phyloP scores from a whole-genome alignment of 2,113 vertebrate species.

The Hoplias malabaricus region DNA sequence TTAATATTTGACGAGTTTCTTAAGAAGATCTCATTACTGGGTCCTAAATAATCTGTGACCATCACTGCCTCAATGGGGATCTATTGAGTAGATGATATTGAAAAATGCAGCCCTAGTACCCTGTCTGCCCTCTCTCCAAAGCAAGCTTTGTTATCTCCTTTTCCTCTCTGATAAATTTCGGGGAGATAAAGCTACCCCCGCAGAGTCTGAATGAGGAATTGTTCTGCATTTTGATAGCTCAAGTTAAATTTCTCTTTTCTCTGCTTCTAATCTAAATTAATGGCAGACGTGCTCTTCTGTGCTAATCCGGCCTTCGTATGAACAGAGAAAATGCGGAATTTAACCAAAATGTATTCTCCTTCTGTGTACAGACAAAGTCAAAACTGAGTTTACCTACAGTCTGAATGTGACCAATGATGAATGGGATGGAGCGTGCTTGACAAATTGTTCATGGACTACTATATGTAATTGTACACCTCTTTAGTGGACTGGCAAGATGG shows the following conservation, averaged over 20 bases:
- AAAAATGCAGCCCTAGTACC: neutral
- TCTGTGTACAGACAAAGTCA: too few relatives aligned
- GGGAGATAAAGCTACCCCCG: neutral
- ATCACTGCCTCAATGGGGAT: constrained; percentile 28
- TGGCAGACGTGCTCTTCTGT: neutral
- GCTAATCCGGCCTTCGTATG: neutral
- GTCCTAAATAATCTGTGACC: constrained; percentile 40
- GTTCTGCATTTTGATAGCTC: neutral
- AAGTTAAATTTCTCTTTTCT: neutral
- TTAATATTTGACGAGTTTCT: constrained; percentile 54
- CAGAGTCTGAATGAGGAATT: neutral
- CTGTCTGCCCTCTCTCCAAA: neutral
- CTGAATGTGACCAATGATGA: neutral
- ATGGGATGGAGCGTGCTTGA: neutral
- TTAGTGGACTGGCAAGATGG: too few relatives aligned
- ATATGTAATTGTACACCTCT: too few relatives aligned
- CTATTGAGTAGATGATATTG: constrained; percentile 15
- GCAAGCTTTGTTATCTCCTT: neutral
- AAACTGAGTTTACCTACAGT: neutral
- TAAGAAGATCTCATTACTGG: constrained; percentile 47
- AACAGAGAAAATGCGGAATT: too few relatives aligned
- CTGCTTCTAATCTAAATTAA: neutral
- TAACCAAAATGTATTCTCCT: neutral
- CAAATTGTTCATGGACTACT: neutral
- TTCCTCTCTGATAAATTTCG: neutral